phyloP scores from a whole-genome alignment of 2,888 invertebrate species.

The Tetrapedia diversipes region DNA sequence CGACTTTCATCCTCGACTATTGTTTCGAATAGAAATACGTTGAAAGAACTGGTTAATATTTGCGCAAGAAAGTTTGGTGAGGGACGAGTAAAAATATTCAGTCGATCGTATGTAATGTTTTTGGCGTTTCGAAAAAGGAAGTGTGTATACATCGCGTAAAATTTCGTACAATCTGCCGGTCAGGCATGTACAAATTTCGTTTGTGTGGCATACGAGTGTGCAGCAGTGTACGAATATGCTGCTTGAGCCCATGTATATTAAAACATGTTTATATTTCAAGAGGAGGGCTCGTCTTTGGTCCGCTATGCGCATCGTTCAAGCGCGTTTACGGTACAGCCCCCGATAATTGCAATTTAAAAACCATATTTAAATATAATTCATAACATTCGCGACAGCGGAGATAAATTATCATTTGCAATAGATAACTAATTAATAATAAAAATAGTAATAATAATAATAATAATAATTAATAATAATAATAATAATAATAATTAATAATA shows the following conservation, averaged over 20 bases:
- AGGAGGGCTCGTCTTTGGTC: slow-evolving; percentile 78
- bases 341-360: slow-evolving; percentile 70
- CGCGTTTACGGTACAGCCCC: slow-evolving; percentile 74
- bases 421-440: slow-evolving; percentile 69
- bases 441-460: slow-evolving; percentile 66
- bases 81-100: slow-evolving; percentile 50
- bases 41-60: slow-evolving; percentile 14
- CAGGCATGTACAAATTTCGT: slow-evolving; percentile 36
- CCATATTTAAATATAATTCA: slow-evolving; percentile 74
- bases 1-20: neutral
- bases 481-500: slow-evolving; percentile 53
- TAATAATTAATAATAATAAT: slow-evolving; percentile 54
- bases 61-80: slow-evolving; percentile 44
- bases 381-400: slow-evolving; percentile 72
- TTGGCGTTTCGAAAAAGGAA: slow-evolving; percentile 59
- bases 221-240: slow-evolving; percentile 62
- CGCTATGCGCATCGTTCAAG: slow-evolving; percentile 69
- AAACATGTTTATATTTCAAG: slow-evolving; percentile 59
- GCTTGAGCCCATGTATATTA: slow-evolving; percentile 62
- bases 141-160: slow-evolving; percentile 48
- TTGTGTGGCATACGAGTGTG: slow-evolving; percentile 64
- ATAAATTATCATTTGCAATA: slow-evolving; percentile 73
- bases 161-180: slow-evolving; percentile 35
- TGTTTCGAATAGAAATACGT: neutral
- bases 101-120: slow-evolving; percentile 47